These are phyloP conservation scores for Zaprionus ghesquierei DNA, from an alignment of 1,140 invertebrate genomes.

Conservation along the genomic window DNA sequence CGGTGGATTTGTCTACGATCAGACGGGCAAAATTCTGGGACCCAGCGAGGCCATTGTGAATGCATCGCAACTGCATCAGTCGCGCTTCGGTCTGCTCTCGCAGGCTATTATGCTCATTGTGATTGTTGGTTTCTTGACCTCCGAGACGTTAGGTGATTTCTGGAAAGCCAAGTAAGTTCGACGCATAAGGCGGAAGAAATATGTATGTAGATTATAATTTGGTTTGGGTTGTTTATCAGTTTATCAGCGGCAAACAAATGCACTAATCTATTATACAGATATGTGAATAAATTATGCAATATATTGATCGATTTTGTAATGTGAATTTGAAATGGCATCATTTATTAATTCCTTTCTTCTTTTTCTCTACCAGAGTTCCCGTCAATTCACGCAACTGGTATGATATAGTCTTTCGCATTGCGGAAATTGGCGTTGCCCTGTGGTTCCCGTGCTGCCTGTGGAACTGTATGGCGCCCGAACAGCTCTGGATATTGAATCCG, in stretches of 20 bases:
- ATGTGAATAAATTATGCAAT: neutral
- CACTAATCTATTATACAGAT: neutral
- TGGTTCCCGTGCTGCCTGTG: conserved; percentile 98
- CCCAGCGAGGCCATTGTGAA: conserved; percentile 86
- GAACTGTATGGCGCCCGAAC: conserved; percentile 97
- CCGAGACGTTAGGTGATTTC: conserved; percentile 94
- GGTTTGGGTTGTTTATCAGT: neutral
- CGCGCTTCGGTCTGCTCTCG: conserved; percentile 92
- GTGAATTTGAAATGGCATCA: too few relatives aligned
- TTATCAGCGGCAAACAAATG: neutral
- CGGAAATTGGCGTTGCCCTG: conserved; percentile 95
- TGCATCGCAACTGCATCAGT: conserved; percentile 95
- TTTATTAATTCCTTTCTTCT: neutral
- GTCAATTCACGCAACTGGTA: conserved; percentile 95
- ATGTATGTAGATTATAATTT: neutral
- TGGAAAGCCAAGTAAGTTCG: conserved; percentile 93
- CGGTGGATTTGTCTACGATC: conserved; percentile 83
- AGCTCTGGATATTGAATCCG: conserved; percentile 96
- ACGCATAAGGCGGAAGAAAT: neutral
- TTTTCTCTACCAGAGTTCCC: conserved; percentile 91
- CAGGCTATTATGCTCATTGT: conserved; percentile 94
- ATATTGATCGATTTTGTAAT: too few relatives aligned
- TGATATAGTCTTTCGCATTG: conserved; percentile 94
- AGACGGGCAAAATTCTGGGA: conserved; percentile 71
- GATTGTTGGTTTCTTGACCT: conserved; percentile 93